Base-by-base conservation (phyloP, 2,888 invertebrate species). In the Ctenicera cuprea region DNA sequence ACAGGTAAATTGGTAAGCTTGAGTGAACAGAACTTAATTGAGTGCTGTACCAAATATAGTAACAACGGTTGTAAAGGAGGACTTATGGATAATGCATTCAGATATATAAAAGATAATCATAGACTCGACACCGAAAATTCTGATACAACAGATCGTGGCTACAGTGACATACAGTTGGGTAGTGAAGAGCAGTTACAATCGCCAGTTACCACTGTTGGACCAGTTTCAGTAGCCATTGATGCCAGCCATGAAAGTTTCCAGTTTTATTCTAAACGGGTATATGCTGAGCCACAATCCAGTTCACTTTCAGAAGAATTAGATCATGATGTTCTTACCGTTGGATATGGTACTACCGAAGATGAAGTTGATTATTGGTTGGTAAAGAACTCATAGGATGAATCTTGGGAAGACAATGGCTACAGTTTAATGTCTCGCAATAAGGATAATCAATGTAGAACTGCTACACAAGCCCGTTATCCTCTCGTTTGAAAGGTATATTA, bases 21-120 rank as follows among this genome's bases (percentile, higher is more conserved):
- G n/a, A 96, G 96, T 78, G 97, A 97, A 88, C 97, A 97, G 89
- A 97, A 97, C 88, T 89, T 97, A 77, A 90, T 97, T 70, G 97
- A 97, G 88, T 97, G 97, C 85, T 96, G 96, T 1, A 82, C 86
- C 1, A 89, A 90, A 77, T 97, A 94, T 85, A 96, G 95, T 48
- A 97, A 97, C 88, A 92, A 95, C 83, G 97, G 97, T 65, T 97
- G 97, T 88, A 92, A 94, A 81, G 97, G 97, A 63, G 97, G 97
- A 76, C 85, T 91, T 38, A 92, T 93, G 92, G 95, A 96, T 88
- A 90, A 94, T 83, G 96, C 96, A 68, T 97, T 96, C 90, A 89
- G 91, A 82, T 96, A 96, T 85, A 91, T 96, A 81, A 93, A 92
- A 86, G 92, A 93, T 71, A 96, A 96, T 86, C 90, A 90, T 66